Conservation (phyloP, 2,797 vertebrate species). For the Phyllotis vaccarum region DNA sequence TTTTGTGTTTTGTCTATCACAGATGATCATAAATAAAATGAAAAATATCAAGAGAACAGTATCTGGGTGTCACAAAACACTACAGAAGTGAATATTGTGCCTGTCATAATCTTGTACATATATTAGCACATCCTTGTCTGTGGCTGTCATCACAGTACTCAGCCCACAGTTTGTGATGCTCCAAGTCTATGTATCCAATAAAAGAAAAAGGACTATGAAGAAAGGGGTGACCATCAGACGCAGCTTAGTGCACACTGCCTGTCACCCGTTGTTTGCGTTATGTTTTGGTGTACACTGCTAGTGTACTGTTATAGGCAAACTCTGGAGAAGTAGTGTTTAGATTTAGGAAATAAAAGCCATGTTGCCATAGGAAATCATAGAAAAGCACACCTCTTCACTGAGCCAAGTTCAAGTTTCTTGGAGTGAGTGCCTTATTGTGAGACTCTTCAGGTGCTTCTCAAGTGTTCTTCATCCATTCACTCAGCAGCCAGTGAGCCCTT, state of each 20-base stretch:
- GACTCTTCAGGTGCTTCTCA: background rate
- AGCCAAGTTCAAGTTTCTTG: background rate
- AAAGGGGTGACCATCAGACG: background rate
- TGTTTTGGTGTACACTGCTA: background rate
- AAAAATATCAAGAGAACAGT: background rate
- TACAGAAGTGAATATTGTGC: slow-evolving; percentile 11
- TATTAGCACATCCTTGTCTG: slow-evolving; percentile 37
- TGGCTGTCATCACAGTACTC: background rate
- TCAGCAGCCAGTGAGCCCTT: background rate
- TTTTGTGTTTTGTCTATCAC: background rate
- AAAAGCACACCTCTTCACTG: background rate
- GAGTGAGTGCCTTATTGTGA: background rate
- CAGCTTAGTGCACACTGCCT: background rate
- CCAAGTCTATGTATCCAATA: background rate
- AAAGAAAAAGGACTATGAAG: slow-evolving; percentile 33
- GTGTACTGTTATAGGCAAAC: background rate
- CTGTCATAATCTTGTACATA: background rate
- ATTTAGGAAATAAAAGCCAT: background rate
- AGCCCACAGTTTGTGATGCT: background rate
- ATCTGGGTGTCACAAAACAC: slow-evolving; percentile 20
- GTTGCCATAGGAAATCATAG: background rate
- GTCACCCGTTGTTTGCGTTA: background rate
- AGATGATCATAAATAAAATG: slow-evolving; percentile 15
- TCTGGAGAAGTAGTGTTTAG: background rate
- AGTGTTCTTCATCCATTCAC: slow-evolving; percentile 10